phyloP scores from a whole-genome alignment of 2,113 vertebrate species.

The Crotalus viridis region DNA sequence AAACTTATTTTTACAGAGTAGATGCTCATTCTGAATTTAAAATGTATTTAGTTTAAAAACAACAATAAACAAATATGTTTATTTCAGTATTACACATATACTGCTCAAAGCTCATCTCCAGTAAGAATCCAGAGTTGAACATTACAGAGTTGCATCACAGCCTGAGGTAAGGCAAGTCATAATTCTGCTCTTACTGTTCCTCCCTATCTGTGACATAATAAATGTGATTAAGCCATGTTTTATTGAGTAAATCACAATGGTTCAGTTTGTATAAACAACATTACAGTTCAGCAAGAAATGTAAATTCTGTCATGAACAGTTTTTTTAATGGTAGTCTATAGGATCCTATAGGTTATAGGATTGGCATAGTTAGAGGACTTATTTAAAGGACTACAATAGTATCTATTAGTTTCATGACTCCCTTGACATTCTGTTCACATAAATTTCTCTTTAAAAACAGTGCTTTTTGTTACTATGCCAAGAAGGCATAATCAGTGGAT shows the following conservation, averaged over 20 bases:
- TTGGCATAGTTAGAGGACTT: background rate
- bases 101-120: background rate
- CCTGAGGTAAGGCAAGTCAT: background rate
- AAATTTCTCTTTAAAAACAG: background rate
- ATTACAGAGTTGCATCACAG: background rate
- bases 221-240: background rate
- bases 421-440: background rate
- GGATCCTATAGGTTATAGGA: background rate
- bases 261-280: background rate
- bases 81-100: background rate
- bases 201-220: background rate
- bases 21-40: background rate
- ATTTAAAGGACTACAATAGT: background rate
- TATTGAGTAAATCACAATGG: background rate
- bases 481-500: background rate
- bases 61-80: background rate
- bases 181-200: background rate
- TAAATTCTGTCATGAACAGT: background rate
- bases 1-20: background rate
- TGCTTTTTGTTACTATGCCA: background rate
- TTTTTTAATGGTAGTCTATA: background rate
- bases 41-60: background rate
- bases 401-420: background rate
- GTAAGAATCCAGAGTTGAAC: background rate
- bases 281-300: background rate